Percentiles rank a stretch among this genome's conserved stretches.
Conservation (phyloP, 2,797 vertebrate genomes). For the Pangasius larnaudii region DNA sequence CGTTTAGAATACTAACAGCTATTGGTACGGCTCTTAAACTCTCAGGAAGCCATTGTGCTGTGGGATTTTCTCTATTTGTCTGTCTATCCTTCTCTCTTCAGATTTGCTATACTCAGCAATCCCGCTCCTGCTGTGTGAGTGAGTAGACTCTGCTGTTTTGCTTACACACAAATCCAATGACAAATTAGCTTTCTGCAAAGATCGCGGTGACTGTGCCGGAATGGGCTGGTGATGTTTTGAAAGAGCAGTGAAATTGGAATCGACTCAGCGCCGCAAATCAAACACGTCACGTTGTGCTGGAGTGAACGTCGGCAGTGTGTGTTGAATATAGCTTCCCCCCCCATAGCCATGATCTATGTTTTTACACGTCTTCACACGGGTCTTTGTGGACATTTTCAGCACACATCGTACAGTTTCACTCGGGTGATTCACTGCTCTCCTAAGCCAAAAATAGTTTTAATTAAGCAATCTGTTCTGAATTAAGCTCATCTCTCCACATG, state of each 20-base stretch:
- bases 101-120: constrained; percentile 23
- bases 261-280: constrained; percentile 17
- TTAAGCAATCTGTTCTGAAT: constrained; percentile 50
- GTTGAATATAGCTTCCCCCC: background rate
- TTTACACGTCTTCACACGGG: background rate
- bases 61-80: constrained; percentile 16
- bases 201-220: constrained; percentile 34
- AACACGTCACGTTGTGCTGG: background rate
- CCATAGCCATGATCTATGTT: background rate
- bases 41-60: background rate
- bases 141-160: constrained; percentile 42
- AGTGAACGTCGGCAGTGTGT: background rate
- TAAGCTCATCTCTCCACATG: constrained; percentile 42
- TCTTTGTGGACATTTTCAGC: background rate
- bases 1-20: background rate
- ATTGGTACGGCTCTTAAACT: background rate
- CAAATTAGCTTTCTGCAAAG: constrained; percentile 53
- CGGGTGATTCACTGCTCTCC: constrained; percentile 9
- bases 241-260: constrained; percentile 24
- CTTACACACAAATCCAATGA: constrained; percentile 59
- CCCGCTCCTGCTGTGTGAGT: constrained; percentile 41
- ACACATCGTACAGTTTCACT: constrained; percentile 12
- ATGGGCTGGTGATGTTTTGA: constrained; percentile 8
- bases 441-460: constrained; percentile 51
- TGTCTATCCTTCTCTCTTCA: constrained; percentile 32